A percentile compares a stretch with the other conserved stretches of the same genome.
phyloP scores from a whole-genome alignment of 2,888 invertebrate species.

The Athrips mouffetella region DNA sequence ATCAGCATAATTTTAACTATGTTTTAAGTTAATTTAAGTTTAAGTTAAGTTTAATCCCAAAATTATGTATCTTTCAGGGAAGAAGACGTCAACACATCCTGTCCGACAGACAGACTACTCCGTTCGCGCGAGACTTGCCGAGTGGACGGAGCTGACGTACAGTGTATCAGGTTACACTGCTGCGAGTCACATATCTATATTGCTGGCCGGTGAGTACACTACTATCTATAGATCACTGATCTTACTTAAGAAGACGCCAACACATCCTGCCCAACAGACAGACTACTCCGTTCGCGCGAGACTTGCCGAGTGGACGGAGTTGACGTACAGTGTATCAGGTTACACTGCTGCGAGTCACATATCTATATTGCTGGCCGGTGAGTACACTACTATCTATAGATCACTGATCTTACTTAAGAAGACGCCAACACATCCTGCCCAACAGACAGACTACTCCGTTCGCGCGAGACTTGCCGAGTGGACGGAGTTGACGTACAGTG shows the following conservation, averaged over 20 bases:
- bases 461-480: slow-evolving; percentile 79
- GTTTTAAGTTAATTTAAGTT: too few species aligned
- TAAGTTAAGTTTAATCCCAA: too few species aligned
- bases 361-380: slow-evolving; percentile 80
- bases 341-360: slow-evolving; percentile 81
- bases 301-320: slow-evolving; percentile 78
- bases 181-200: slow-evolving; percentile 80
- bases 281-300: slow-evolving; percentile 79
- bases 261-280: slow-evolving; percentile 77
- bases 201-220: slow-evolving; percentile 73
- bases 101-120: slow-evolving; percentile 80
- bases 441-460: slow-evolving; percentile 78
- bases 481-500: slow-evolving; percentile 80
- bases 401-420: too few species aligned
- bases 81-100: slow-evolving; percentile 47
- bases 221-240: too few species aligned
- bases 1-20: too few species aligned
- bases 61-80: neutral
- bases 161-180: slow-evolving; percentile 80
- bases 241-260: slow-evolving; percentile 38
- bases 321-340: slow-evolving; percentile 80
- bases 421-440: slow-evolving; percentile 70
- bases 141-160: slow-evolving; percentile 77
- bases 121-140: slow-evolving; percentile 80
- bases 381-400: slow-evolving; percentile 25